Conservation (phyloP, 2,888 invertebrate genomes). For the Barypeithes pellucidus region DNA sequence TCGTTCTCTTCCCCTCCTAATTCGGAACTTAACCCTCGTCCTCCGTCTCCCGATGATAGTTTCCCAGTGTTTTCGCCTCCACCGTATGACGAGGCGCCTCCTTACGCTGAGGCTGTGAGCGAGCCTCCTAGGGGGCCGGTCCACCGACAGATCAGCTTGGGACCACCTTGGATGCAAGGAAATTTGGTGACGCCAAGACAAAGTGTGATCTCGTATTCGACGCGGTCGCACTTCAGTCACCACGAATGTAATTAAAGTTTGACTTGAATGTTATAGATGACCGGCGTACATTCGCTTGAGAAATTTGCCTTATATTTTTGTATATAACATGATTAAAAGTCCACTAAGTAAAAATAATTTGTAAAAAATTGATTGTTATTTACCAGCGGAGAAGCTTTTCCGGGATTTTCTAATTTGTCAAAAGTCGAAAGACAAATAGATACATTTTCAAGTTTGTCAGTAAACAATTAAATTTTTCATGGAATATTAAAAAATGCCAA, state of each 20-base stretch:
- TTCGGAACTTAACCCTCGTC: constrained; percentile 80
- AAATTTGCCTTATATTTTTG: constrained; percentile 13
- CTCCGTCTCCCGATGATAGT: constrained; percentile 84
- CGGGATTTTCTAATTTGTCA: too few relatives aligned
- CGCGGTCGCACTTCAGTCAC: constrained; percentile 85
- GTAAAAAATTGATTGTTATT: too few relatives aligned
- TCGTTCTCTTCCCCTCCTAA: constrained; percentile 86
- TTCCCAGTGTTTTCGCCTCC: constrained; percentile 91
- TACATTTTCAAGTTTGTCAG: too few relatives aligned
- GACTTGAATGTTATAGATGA: constrained; percentile 34
- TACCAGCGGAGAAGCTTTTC: too few relatives aligned
- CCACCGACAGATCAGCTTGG: constrained; percentile 69
- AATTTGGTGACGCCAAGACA: constrained; percentile 77
- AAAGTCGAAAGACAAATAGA: too few relatives aligned
- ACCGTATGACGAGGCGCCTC: constrained; percentile 74
- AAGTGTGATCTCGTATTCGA: constrained; percentile 84
- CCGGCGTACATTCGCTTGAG: constrained; percentile 36
- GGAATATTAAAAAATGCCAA: too few relatives aligned
- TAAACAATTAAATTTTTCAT: too few relatives aligned
- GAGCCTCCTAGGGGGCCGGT: constrained; percentile 61
- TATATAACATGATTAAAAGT: constrained; percentile 16
- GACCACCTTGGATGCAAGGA: constrained; percentile 74
- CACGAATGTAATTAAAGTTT: constrained; percentile 86
- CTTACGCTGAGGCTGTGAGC: constrained; percentile 67
- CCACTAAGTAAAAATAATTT: constrained; percentile 18